phyloP scores from a whole-genome alignment of 1,140 invertebrate genomes.

The Drosophila eugracilis region DNA sequence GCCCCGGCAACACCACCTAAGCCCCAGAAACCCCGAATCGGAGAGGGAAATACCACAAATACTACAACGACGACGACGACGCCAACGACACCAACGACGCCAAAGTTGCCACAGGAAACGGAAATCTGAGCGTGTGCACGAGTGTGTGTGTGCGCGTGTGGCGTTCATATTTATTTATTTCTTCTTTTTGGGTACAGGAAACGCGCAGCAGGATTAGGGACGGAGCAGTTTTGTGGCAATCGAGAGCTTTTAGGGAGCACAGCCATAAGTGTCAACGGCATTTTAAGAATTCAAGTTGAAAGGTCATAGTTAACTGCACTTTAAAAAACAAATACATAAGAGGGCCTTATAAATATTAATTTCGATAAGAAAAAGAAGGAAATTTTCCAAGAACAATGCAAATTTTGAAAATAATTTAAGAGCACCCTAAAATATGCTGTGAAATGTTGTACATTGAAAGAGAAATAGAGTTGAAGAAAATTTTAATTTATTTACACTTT shows the following conservation, averaged over 20 bases:
- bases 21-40: conserved; percentile 27
- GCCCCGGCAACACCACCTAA: conserved; percentile 48
- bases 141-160: conserved; percentile 34
- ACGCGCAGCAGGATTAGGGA: conserved; percentile 19
- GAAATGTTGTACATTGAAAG: no score
- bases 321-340: not conserved
- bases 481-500: no score
- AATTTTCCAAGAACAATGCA: no score
- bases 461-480: no score
- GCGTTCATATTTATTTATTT: conserved; percentile 42
- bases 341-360: no score
- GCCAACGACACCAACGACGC: conserved; percentile 29
- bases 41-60: conserved; percentile 9
- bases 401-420: no score
- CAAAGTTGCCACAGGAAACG: conserved; percentile 75
- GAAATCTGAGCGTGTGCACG: conserved; percentile 62
- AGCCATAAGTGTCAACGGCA: not conserved
- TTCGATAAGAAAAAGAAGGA: no score
- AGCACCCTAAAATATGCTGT: no score
- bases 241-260: not conserved
- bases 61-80: conserved; percentile 11
- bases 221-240: conserved; percentile 13
- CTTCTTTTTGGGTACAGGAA: conserved; percentile 34
- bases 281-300: not conserved
- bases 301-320: no score